These are phyloP conservation scores for Microctenopoma lineatum DNA, from an alignment of 2,797 vertebrate species.

Conservation along the genomic window DNA sequence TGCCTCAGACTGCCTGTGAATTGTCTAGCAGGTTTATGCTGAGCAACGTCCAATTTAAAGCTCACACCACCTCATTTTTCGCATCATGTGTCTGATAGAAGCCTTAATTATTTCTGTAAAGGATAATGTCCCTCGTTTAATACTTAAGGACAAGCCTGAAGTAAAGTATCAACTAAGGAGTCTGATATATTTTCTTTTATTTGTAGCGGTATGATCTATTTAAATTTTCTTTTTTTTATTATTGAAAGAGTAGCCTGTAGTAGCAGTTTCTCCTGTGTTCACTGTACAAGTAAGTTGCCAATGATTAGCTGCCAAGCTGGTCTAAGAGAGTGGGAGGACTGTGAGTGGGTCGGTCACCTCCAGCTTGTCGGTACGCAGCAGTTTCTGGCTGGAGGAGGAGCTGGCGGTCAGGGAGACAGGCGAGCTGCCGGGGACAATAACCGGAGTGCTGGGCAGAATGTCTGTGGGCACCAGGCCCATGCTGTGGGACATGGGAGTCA, in stretches of 20 bases:
- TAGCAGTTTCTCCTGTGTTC: no score
- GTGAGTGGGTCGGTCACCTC: slow-evolving; percentile 85
- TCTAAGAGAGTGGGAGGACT: slow-evolving; percentile 3
- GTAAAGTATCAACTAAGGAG: not conserved
- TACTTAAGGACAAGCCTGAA: slow-evolving; percentile 14
- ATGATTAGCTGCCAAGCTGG: slow-evolving; percentile 4
- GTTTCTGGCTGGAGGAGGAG: slow-evolving; percentile 92
- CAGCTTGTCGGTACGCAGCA: slow-evolving; percentile 95
- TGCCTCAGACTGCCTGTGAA: slow-evolving; percentile 20
- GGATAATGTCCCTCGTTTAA: not conserved
- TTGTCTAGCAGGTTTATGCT: slow-evolving; percentile 50
- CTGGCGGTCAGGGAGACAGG: slow-evolving; percentile 87
- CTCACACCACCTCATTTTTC: slow-evolving; percentile 1
- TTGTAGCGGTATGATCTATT: no score
- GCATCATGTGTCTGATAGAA: slow-evolving; percentile 4
- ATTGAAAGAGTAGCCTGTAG: not conserved
- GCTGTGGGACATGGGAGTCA: slow-evolving; percentile 92
- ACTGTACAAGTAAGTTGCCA: not conserved
- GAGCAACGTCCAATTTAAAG: slow-evolving; percentile 33
- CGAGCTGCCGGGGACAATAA: slow-evolving; percentile 94
- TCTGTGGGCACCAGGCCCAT: slow-evolving; percentile 95
- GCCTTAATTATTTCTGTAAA: slow-evolving; percentile 16
- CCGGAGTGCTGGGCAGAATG: slow-evolving; percentile 89
- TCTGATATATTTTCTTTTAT: not conserved
- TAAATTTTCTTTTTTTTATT: no score